Conservation (phyloP, 2,113 vertebrate species). For the Pachycephala philippinensis region DNA sequence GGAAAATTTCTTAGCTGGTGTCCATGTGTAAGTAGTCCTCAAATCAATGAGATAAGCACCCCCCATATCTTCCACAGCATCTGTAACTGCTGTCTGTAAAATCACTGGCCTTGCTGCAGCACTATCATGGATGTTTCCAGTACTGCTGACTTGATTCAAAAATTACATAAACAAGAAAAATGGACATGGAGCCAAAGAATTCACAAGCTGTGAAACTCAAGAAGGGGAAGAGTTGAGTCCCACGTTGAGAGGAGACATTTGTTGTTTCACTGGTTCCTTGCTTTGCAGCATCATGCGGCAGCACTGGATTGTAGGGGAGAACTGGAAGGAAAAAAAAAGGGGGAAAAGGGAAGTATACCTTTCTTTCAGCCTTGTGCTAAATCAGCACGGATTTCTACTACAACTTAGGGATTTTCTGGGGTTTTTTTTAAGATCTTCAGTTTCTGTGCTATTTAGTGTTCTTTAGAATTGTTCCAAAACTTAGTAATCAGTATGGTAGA, state of each 20-base stretch:
- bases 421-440: not conserved
- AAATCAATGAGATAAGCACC: not conserved
- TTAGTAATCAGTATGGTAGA: not conserved
- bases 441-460: not conserved
- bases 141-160: not conserved
- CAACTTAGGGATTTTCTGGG: accelerated
- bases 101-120: not conserved
- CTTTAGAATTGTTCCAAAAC: not conserved
- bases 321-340: no score
- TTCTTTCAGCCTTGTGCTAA: not conserved
- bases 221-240: not conserved
- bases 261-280: not conserved
- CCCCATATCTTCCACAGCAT: not conserved
- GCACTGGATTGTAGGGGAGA: not conserved
- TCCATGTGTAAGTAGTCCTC: not conserved
- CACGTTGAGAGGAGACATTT: not conserved
- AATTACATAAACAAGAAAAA: not conserved
- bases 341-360: not conserved
- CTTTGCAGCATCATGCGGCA: not conserved
- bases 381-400: not conserved
- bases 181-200: not conserved
- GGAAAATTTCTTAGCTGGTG: not conserved
- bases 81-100: not conserved
- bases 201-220: not conserved
- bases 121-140: not conserved